phyloP scores from a whole-genome alignment of 2,797 vertebrate genomes.

The Chelidonichthys spinosus region DNA sequence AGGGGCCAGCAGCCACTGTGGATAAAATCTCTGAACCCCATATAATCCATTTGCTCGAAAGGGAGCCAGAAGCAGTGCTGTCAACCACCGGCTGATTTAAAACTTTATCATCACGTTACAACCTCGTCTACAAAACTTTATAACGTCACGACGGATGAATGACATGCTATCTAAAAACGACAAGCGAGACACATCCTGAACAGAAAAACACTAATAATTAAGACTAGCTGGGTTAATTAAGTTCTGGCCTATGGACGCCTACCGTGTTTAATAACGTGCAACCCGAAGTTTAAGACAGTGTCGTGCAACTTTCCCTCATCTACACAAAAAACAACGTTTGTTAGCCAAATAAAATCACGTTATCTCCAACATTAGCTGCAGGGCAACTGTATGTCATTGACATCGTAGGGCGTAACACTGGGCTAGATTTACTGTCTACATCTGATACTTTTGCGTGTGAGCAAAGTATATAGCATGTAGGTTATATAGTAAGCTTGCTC shows the following conservation, averaged over 20 bases:
- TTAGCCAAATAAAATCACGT: not conserved
- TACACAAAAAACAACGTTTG: not conserved
- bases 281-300: constrained; percentile 18
- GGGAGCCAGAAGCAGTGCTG: not conserved
- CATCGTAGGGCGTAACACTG: not conserved
- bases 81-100: constrained; percentile 7
- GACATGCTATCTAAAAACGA: not conserved
- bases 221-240: not conserved
- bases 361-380: not conserved
- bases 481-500: constrained; percentile 39
- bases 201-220: not conserved
- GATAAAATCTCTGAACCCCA: not conserved
- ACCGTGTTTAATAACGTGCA: not conserved
- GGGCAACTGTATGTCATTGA: constrained; percentile 1
- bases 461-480: not conserved
- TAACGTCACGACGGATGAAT: not conserved
- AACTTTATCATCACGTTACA: constrained; percentile 14
- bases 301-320: constrained; percentile 14
- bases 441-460: constrained; percentile 11
- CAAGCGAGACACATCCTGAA: not conserved
- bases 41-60: not conserved
- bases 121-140: constrained; percentile 1
- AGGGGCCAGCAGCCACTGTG: not conserved
- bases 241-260: not conserved
- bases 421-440: constrained; percentile 10